Evolutionary conservation across 1,140 invertebrate species (phyloP).

Genomic region (Stegodyphus mimosarum): DNA sequence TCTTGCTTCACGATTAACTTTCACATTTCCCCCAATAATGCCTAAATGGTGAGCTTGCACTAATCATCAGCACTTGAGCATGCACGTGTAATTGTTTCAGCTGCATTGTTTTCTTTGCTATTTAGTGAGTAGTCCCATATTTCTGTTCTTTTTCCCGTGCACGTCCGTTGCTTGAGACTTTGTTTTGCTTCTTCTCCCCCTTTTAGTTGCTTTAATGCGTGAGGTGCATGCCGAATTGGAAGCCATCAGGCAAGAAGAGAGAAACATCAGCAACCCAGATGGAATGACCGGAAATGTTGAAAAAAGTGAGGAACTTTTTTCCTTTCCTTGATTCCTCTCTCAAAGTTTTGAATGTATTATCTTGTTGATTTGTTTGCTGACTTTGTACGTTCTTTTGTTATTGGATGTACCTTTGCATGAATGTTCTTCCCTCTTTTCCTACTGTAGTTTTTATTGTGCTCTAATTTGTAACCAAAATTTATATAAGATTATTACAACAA

Average conservation of each 20-base stretch:
- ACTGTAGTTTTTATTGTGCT: background rate
- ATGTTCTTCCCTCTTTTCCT: background rate
- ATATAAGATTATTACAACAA: too few species aligned
- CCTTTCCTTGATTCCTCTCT: slow-evolving; percentile 24
- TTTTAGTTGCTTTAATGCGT: slow-evolving; percentile 64
- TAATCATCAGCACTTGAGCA: too few species aligned
- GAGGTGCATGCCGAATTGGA: slow-evolving; percentile 65
- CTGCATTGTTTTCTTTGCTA: background rate
- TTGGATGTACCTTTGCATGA: background rate
- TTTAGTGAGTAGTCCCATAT: slow-evolving; percentile 13
- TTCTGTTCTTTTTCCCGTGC: slow-evolving; percentile 43
- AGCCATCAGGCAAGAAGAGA: slow-evolving; percentile 64
- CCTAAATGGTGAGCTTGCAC: too few species aligned
- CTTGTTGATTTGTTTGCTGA: background rate
- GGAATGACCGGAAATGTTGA: slow-evolving; percentile 53
- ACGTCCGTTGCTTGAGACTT: slow-evolving; percentile 52
- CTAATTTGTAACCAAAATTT: too few species aligned
- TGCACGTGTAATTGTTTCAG: too few species aligned
- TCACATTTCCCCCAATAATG: too few species aligned
- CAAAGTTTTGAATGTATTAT: background rate
- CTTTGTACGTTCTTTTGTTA: slow-evolving; percentile 12
- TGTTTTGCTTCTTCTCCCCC: slow-evolving; percentile 42
- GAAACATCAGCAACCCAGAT: slow-evolving; percentile 46
- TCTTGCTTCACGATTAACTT: too few species aligned
- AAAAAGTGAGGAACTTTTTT: slow-evolving; percentile 60